phyloP scores from a whole-genome alignment of 1,140 invertebrate species.

The Drosophila erecta region DNA sequence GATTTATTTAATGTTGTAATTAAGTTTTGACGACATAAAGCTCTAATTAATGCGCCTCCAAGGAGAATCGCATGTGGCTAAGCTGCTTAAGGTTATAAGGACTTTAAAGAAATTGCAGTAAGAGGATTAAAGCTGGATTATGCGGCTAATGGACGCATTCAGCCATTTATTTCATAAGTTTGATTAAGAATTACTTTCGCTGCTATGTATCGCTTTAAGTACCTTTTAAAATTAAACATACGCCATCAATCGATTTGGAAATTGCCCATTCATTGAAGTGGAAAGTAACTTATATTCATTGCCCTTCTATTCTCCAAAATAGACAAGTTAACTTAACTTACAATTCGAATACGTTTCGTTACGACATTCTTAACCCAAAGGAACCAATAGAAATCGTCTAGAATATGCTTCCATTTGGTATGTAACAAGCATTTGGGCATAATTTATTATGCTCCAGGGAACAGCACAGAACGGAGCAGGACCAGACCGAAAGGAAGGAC shows the following conservation, averaged over 20 bases:
- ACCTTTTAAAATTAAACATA: too few relatives aligned
- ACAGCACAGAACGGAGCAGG: not conserved
- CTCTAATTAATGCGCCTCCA: slow-evolving; percentile 52
- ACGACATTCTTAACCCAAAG: slow-evolving; percentile 1
- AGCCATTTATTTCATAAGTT: not conserved
- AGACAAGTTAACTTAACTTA: slow-evolving; percentile 15
- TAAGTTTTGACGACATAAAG: slow-evolving; percentile 36
- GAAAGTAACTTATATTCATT: too few relatives aligned
- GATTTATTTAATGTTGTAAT: slow-evolving; percentile 62
- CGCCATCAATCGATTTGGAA: too few relatives aligned
- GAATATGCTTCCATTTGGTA: slow-evolving; percentile 30
- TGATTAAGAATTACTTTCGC: too few relatives aligned
- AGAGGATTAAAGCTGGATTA: slow-evolving; percentile 19
- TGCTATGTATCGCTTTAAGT: too few relatives aligned
- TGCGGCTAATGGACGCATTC: not conserved
- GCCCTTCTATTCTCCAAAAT: not conserved
- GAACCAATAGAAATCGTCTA: not conserved
- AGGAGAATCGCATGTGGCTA: slow-evolving; percentile 50
- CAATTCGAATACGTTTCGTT: not conserved
- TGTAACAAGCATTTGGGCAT: slow-evolving; percentile 48
- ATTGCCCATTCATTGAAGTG: too few relatives aligned
- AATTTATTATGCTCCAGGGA: slow-evolving; percentile 72
- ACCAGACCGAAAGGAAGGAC: slow-evolving; percentile 11
- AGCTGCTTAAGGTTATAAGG: slow-evolving; percentile 49
- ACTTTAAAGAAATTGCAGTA: not conserved